phyloP scores from a whole-genome alignment of 2,888 invertebrate species.

The Cheilosia grossa region DNA sequence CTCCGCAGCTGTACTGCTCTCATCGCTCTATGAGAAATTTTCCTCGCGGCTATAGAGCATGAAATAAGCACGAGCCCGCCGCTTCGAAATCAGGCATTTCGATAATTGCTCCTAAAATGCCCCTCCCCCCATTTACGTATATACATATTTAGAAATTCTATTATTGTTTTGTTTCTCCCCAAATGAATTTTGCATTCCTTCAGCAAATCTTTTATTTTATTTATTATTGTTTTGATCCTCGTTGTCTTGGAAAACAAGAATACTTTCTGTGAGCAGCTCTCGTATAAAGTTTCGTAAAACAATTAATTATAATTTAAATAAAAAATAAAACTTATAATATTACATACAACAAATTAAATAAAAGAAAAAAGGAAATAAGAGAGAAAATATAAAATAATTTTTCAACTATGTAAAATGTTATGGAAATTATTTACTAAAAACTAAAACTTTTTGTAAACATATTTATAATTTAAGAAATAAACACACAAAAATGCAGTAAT shows the following conservation, averaged over 20 bases:
- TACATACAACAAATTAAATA: constrained; percentile 18
- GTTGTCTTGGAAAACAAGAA: constrained; percentile 43
- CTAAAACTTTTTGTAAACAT: constrained; percentile 70
- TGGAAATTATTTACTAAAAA: constrained; percentile 71
- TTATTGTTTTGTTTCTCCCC: constrained; percentile 53
- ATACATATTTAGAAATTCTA: constrained; percentile 32
- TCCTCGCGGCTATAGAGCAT: constrained; percentile 68
- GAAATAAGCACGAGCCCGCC: constrained; percentile 42
- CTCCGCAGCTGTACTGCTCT: constrained; percentile 65
- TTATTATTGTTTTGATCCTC: constrained; percentile 55
- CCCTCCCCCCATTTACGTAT: constrained; percentile 5
- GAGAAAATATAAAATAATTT: constrained; percentile 52
- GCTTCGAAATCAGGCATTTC: constrained; percentile 44
- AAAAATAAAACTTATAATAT: constrained; percentile 71
- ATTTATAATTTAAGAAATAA: constrained; percentile 74
- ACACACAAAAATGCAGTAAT: constrained; percentile 69
- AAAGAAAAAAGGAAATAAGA: constrained; percentile 46
- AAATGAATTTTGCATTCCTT: constrained; percentile 66
- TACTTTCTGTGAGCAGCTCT: constrained; percentile 59
- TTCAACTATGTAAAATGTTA: constrained; percentile 74
- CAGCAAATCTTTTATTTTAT: constrained; percentile 40
- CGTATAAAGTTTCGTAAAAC: constrained; percentile 46
- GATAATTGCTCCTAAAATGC: constrained; percentile 36
- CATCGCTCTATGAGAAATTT: constrained; percentile 71
- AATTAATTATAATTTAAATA: constrained; percentile 58